Percentiles rank a stretch among this genome's conserved stretches.
Evolutionary conservation across 30 jellyfish, hydroid and myxozoan species (phyloP).

Genomic region (Calvadosia cruxmelitensis): DNA sequence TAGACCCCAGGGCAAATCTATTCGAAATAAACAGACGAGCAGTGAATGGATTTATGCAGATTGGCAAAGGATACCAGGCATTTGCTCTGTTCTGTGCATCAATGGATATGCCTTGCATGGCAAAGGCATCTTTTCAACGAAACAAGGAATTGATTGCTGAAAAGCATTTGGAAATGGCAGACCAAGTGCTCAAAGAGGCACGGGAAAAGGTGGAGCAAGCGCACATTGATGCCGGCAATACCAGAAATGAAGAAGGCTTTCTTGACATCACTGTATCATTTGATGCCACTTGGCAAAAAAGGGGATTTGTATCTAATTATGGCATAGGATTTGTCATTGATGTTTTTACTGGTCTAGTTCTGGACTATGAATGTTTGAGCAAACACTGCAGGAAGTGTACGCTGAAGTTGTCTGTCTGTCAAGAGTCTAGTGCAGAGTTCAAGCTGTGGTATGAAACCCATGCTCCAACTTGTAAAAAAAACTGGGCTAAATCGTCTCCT

Average conservation of each 20-base stretch:
- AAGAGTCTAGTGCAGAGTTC: constrained; percentile 2
- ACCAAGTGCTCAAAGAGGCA: constrained; percentile 12
- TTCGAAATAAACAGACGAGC: constrained; percentile 6
- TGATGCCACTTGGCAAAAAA: constrained; percentile 28
- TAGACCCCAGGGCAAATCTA: no score
- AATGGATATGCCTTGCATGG: no score
- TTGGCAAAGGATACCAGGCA: constrained; percentile 22
- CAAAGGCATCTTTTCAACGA: no score
- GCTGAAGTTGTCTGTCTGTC: constrained; percentile 10
- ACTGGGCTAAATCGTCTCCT: constrained; percentile 4
- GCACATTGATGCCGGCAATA: no score
- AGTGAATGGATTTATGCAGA: constrained; percentile 14
- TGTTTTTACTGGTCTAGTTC: constrained; percentile 20
- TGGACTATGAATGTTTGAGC: constrained; percentile 9
- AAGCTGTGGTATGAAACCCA: constrained; percentile 16
- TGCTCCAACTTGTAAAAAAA: constrained; percentile 4
- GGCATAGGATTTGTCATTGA: constrained; percentile 15
- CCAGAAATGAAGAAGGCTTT: constrained; percentile 11
- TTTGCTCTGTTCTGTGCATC: no score
- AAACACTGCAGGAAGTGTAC: no score
- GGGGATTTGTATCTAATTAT: constrained; percentile 24
- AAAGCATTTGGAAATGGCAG: no score
- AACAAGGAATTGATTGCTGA: no score
- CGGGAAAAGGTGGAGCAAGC: constrained; percentile 14
- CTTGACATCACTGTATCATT: constrained; percentile 4